Evolutionary conservation across 2,797 vertebrate species (phyloP).

Genomic region (Tenualosa thibaudeaui): DNA sequence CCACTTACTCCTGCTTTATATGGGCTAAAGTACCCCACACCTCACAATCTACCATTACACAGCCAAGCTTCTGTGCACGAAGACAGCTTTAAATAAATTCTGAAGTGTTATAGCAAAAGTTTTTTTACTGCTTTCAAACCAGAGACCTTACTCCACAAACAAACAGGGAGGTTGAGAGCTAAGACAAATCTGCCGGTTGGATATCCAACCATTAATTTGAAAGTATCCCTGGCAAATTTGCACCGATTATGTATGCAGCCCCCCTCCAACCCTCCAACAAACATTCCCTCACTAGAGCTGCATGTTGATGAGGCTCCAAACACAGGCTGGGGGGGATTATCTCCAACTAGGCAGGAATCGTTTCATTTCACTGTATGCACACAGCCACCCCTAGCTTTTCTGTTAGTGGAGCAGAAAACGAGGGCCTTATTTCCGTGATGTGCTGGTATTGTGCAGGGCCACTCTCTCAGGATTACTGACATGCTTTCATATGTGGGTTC

Average conservation of each 20-base stretch:
- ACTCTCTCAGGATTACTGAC: slow-evolving; percentile 78
- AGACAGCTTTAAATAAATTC: slow-evolving; percentile 56
- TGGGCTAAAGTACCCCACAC: slow-evolving; percentile 62
- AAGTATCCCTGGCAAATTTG: slow-evolving; percentile 38
- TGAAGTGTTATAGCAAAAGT: slow-evolving; percentile 46
- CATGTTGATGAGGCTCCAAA: slow-evolving; percentile 54
- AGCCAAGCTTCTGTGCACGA: slow-evolving; percentile 51
- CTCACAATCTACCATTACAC: slow-evolving; percentile 48
- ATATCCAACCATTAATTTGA: slow-evolving; percentile 37
- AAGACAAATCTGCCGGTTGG: background rate
- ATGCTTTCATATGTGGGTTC: slow-evolving; percentile 76
- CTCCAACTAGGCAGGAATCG: slow-evolving; percentile 57
- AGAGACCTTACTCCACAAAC: background rate
- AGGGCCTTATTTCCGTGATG: slow-evolving; percentile 63
- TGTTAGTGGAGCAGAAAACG: slow-evolving; percentile 61
- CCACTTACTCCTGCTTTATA: slow-evolving; percentile 65
- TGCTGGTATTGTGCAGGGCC: slow-evolving; percentile 69
- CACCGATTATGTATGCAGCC: slow-evolving; percentile 42
- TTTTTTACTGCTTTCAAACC: slow-evolving; percentile 26
- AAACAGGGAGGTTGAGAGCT: slow-evolving; percentile 18
- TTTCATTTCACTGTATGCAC: slow-evolving; percentile 42
- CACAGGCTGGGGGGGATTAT: slow-evolving; percentile 53
- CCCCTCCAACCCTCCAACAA: slow-evolving; percentile 46
- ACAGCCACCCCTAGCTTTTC: slow-evolving; percentile 57
- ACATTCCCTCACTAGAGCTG: slow-evolving; percentile 47